Percentiles rank a stretch among this genome's conserved stretches.
phyloP scores from a whole-genome alignment of 2,888 invertebrate genomes.

The Eupithecia insigniata region DNA sequence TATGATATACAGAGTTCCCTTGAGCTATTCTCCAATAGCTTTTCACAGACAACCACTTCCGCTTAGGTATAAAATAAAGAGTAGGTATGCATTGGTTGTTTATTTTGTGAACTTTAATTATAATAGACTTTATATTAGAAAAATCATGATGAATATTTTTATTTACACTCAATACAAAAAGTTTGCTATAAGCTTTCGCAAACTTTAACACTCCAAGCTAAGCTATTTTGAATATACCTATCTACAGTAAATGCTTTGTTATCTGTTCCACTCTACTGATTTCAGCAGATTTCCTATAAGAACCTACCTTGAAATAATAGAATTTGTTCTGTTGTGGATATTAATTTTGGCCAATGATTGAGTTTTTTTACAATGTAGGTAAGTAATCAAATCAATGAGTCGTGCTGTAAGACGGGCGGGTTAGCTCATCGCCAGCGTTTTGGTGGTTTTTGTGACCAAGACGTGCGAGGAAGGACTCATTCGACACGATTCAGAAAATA shows the following conservation, averaged over 20 bases:
- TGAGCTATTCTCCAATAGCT: neutral
- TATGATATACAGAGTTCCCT: neutral
- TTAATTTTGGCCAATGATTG: conserved; percentile 77
- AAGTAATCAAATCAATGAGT: conserved; percentile 77
- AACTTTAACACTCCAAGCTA: neutral
- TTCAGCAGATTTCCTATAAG: conserved; percentile 35
- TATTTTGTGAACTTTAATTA: neutral
- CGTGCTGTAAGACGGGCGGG: conserved; percentile 78
- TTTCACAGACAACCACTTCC: conserved; percentile 18
- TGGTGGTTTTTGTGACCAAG: conserved; percentile 79
- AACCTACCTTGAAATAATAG: conserved; percentile 49
- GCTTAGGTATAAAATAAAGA: neutral
- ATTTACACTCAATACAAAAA: neutral
- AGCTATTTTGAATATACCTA: neutral
- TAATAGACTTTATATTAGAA: neutral
- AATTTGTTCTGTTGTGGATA: conserved; percentile 65
- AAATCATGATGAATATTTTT: neutral
- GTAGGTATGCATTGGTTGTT: neutral
- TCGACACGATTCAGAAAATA: conserved; percentile 70
- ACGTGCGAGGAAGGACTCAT: conserved; percentile 75
- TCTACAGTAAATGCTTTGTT: conserved; percentile 18
- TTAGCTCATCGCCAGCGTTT: conserved; percentile 82
- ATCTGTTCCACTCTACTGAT: conserved; percentile 21
- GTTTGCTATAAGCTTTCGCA: neutral
- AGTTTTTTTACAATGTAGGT: conserved; percentile 73